Conservation (phyloP, 1,140 invertebrate species). For the Drosophila tani region DNA sequence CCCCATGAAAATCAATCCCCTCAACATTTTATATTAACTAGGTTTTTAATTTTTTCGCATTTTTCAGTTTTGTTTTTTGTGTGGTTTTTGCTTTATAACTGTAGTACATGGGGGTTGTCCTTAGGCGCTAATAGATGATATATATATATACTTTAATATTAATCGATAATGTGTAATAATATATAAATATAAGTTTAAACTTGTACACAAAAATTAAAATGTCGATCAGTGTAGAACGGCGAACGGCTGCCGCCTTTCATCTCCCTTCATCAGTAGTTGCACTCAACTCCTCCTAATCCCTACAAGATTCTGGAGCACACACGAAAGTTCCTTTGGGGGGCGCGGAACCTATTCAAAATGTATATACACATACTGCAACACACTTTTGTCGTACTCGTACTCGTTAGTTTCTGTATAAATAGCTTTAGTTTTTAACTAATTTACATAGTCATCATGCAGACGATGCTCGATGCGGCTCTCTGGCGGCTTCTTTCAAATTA, state of each 20-base stretch:
- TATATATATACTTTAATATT: slow-evolving; percentile 75
- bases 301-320: slow-evolving; percentile 21
- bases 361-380: slow-evolving; percentile 70
- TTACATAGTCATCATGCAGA: slow-evolving; percentile 79
- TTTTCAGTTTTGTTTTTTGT: slow-evolving; percentile 71
- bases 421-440: slow-evolving; percentile 82
- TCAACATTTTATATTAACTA: slow-evolving; percentile 68
- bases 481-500: slow-evolving; percentile 67
- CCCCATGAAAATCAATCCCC: slow-evolving; percentile 5
- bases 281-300: slow-evolving; percentile 5
- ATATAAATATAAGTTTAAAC: slow-evolving; percentile 78
- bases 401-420: slow-evolving; percentile 55
- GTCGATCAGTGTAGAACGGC: slow-evolving; percentile 41
- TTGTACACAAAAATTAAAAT: slow-evolving; percentile 77
- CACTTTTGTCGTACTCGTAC: slow-evolving; percentile 61
- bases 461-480: slow-evolving; percentile 60
- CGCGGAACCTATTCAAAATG: slow-evolving; percentile 44
- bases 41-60: slow-evolving; percentile 77
- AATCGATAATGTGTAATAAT: slow-evolving; percentile 57
- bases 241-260: slow-evolving; percentile 1
- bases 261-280: not conserved
- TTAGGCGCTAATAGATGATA: slow-evolving; percentile 76
- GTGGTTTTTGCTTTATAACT: slow-evolving; percentile 70
- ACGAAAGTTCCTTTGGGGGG: not conserved
- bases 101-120: slow-evolving; percentile 68